Base-by-base conservation (phyloP, 2,113 vertebrate species). In the Naja naja region DNA sequence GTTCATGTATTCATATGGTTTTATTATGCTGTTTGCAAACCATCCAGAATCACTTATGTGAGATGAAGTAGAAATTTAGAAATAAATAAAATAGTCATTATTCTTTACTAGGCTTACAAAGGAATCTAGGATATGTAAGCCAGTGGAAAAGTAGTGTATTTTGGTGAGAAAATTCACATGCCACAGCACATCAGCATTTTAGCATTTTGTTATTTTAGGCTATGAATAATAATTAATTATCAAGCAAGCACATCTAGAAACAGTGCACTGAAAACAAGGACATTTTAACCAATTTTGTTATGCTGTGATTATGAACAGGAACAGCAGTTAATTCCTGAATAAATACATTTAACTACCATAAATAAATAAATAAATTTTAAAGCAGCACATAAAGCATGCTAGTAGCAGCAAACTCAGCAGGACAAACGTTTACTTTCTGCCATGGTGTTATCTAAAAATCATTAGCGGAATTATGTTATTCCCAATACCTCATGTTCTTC, bases 301-400 rank as follows among this genome's bases (percentile, higher is more conserved):
- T 94, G 93, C 45, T 60, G 86, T 69, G 52, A 18, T 49, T 90
- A 64, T 39, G 94, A 91, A 91, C 81, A 94, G 94, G 74, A 85
- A 56, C 91, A 92, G 69, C 88, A 96, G 93, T 96, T 96, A 95
- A 64, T 93, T 90, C 88, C 81, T 92, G 88, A 52, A 43, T 95
- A 90, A 89, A 91, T 92, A 95, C 34, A 90, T 30, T 86, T 93
- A 85, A 93, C 88, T 60, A 86, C n/a, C 12, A 60, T 69, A 69
- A 69, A 34, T 69, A 64, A 64, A 64, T 14, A 64, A 64, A n/a
- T n/a, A 81, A 22, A 81, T 94, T 95, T 95, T 64, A 81, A 92
- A 96, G 6, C 43, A 91, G 43, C 91, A 23, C 34, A 39, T 92
- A 86, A 93, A 95, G 90, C 88, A 49, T 85, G 49, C 93, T 39